These are phyloP conservation scores for Macquaria australasica DNA, from an alignment of 2,113 vertebrate genomes.

Conservation along the genomic window DNA sequence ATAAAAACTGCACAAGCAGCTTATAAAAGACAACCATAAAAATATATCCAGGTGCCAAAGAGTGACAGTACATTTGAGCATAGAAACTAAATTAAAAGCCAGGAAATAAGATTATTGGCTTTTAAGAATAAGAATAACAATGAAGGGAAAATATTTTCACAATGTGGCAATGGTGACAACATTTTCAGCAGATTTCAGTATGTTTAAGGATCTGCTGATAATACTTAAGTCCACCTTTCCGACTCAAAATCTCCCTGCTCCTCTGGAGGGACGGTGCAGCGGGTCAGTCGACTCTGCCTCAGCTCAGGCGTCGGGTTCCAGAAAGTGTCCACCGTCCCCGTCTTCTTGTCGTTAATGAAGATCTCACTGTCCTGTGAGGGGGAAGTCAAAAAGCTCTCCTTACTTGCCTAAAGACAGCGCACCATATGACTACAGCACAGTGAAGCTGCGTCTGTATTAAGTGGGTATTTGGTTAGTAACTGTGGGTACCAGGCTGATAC, in stretches of 20 bases:
- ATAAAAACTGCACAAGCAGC: neutral
- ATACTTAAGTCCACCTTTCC: slow-evolving; percentile 87
- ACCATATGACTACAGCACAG: neutral
- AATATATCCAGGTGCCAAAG: neutral
- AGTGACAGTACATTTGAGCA: neutral
- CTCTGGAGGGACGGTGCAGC: slow-evolving; percentile 93
- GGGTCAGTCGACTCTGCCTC: slow-evolving; percentile 90
- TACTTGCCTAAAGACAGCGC: neutral
- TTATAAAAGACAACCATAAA: neutral
- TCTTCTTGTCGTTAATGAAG: slow-evolving; percentile 97
- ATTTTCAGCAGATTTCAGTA: neutral
- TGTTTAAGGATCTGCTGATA: neutral
- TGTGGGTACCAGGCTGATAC: neutral
- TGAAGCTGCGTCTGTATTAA: neutral
- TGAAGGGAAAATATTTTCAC: neutral
- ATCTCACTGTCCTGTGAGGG: slow-evolving; percentile 94
- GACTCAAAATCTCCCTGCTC: slow-evolving; percentile 96
- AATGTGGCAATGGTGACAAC: neutral
- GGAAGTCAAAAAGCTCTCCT: neutral
- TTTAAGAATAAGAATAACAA: neutral
- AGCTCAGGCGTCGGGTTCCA: slow-evolving; percentile 96
- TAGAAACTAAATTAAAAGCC: neutral
- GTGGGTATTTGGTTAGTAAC: neutral
- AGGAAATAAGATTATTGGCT: neutral
- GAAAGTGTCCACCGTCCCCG: slow-evolving; percentile 90